These are phyloP conservation scores for Drosophila heteroneura DNA, from an alignment of 2,888 invertebrate species.

Conservation along the genomic window DNA sequence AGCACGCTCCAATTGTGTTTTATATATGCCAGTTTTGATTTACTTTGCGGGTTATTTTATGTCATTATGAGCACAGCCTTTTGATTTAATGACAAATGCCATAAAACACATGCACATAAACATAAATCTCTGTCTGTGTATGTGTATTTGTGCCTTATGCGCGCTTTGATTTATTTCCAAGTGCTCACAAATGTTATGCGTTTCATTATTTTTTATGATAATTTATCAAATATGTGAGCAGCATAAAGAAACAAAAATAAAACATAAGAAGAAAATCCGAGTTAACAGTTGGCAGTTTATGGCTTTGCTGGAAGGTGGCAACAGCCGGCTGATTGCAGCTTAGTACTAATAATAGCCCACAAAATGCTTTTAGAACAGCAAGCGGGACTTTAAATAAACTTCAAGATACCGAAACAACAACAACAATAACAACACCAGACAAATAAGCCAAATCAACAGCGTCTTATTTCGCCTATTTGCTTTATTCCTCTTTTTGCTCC, in stretches of 20 bases:
- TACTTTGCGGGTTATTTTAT: slow-evolving; percentile 50
- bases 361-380: slow-evolving; percentile 55
- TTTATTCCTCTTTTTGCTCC: slow-evolving; percentile 1
- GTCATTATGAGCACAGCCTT: slow-evolving; percentile 75
- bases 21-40: slow-evolving; percentile 53
- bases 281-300: slow-evolving; percentile 43
- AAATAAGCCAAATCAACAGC: slow-evolving; percentile 45
- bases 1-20: slow-evolving; percentile 42
- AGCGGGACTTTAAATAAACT: slow-evolving; percentile 30
- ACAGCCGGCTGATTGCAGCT: slow-evolving; percentile 66
- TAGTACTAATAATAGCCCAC: slow-evolving; percentile 51
- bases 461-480: slow-evolving; percentile 59
- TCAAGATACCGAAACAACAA: slow-evolving; percentile 21
- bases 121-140: slow-evolving; percentile 3
- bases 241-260: slow-evolving; percentile 13
- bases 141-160: slow-evolving; percentile 50
- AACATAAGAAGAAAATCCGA: background rate
- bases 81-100: slow-evolving; percentile 78
- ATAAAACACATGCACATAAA: slow-evolving; percentile 58
- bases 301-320: slow-evolving; percentile 50
- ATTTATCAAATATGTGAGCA: slow-evolving; percentile 64
- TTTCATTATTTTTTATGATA: slow-evolving; percentile 79
- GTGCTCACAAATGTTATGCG: slow-evolving; percentile 50
- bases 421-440: slow-evolving; percentile 14
- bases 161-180: slow-evolving; percentile 61